Base-by-base conservation (phyloP, 2,888 invertebrate species). In the Caradrina kadenii region DNA sequence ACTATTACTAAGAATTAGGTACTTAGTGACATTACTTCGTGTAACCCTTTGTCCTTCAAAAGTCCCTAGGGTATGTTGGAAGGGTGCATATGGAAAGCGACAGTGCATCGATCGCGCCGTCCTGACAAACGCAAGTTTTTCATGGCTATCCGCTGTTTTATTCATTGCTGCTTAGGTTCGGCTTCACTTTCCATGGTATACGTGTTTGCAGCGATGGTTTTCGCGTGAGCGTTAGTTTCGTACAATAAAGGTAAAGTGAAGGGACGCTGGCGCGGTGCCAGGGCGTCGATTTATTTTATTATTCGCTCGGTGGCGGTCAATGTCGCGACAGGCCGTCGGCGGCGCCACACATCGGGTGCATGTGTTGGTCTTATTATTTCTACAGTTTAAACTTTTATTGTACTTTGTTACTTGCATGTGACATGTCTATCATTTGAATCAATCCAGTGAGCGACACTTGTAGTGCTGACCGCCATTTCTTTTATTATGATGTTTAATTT, bases 221-320 rank as follows among this genome's bases (percentile, higher is more conserved):
- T 77, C 63, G 81, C 69, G 79, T 68, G 76, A 80, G 82, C 83
- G 83, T 80, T 87, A 84, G 83, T 85, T 86, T 88, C 87, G 81
- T 79, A 82, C 83, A 88, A 88, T 89, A 89, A 86, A 92, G 91
- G 91, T 91, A 90, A 88, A 91, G 92, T 93, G 93, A 94, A 93
- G 93, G 93, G 93, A 91, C 91, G 87, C 84, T 95, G 95, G 95
- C 94, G 83, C 87, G 85, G 80, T 91, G 95, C 96, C 96, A 95
- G 91, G 80, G 87, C 90, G 92, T 91, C 92, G 92, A 92, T 93
- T 94, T 93, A 89, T 93, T 94, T 95, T 95, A 95, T 95, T 94
- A 94, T 94, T 93, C 94, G 92, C 92, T 84, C 85, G 86, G 92
- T 93, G 92, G 93, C 94, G 95, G 95, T 95, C 95, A 95, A 94